A percentile compares a stretch with the other conserved stretches of the same genome.
Conservation (phyloP, 2,888 invertebrate genomes). For the Dryadula phaetusa region DNA sequence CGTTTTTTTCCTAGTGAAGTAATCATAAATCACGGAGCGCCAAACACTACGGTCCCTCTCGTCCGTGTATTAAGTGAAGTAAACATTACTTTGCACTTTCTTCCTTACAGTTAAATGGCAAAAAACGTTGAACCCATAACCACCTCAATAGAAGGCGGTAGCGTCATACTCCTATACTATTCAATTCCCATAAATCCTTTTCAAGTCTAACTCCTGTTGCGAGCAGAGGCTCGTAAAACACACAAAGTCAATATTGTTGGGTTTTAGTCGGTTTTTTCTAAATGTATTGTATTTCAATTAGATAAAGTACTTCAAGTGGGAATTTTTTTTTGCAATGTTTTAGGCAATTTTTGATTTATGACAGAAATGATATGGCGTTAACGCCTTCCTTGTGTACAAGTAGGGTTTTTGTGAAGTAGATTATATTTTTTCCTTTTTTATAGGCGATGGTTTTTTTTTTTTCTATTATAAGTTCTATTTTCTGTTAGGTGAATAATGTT, state of each 20-base stretch:
- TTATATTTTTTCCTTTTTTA: no score
- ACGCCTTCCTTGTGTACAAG: not conserved
- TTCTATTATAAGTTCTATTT: no score
- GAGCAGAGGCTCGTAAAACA: slow-evolving; percentile 8
- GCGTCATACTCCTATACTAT: slow-evolving; percentile 8
- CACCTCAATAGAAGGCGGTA: not conserved
- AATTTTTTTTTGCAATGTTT: slow-evolving; percentile 7
- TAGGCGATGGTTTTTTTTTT: no score
- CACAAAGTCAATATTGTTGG: slow-evolving; percentile 20
- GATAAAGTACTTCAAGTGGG: slow-evolving; percentile 23
- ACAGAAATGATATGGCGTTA: slow-evolving; percentile 8
- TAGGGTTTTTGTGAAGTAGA: no score
- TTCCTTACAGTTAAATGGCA: not conserved
- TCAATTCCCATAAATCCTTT: slow-evolving; percentile 16
- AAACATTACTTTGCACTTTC: not conserved
- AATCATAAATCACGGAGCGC: no score
- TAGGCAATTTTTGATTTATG: slow-evolving; percentile 4
- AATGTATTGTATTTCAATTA: slow-evolving; percentile 55
- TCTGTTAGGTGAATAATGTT: no score
- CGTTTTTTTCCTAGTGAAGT: no score
- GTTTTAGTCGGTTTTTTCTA: slow-evolving; percentile 53
- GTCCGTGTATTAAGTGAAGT: no score
- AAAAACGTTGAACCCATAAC: not conserved
- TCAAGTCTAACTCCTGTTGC: not conserved
- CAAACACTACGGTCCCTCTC: no score